Evolutionary conservation across 2,797 vertebrate species (phyloP), one percentile per base, ranked within the genome.

Genomic region (Crocodylus rhombifer): DNA sequence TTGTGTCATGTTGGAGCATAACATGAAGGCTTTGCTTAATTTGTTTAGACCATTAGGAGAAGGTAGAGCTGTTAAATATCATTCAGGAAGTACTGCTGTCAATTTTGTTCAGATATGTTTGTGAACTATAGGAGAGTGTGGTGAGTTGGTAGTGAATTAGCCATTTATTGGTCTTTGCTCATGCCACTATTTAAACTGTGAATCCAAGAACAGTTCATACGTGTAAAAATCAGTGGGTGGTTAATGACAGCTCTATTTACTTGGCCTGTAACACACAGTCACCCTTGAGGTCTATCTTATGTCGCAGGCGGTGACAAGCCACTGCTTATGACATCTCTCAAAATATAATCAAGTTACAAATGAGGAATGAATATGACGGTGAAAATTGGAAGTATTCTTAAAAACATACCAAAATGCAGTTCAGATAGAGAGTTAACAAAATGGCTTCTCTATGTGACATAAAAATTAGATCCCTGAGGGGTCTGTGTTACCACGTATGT

Each of bases 231-330:
- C 90, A 73, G 90, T 73, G 90, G 77, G 91, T 93, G 90, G 83
- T 92, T 97, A 81, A 92, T 86, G 85, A 93, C 97, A 95, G 62
- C 82, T 91, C 96, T 84, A 95, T 94, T 97, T 88, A 61, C 64
- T 87, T 96, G 94, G 82, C 92, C 91, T 97, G 58, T 94, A 95
- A 91, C 89, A 92, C 92, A 80, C 88, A 88, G 91, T 90, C 91
- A 88, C 86, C 11, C 4, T 74, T 91, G 96, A 96, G 87, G 69
- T 91, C 97, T 92, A 26, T 97, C 95, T 83, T 92, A 95, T 82
- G 73, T 95, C 96, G 93, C 97, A 97, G 96, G 96, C 96, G 97
- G 94, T 94, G 95, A 97, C 96, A 96, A 89, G 92, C 79, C 18
- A 5, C 86, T 95, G 87, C 89, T 97, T 94, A 65, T 93, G 96